Base-by-base conservation (phyloP, 1,140 invertebrate genomes). In the Sinella curviseta region DNA sequence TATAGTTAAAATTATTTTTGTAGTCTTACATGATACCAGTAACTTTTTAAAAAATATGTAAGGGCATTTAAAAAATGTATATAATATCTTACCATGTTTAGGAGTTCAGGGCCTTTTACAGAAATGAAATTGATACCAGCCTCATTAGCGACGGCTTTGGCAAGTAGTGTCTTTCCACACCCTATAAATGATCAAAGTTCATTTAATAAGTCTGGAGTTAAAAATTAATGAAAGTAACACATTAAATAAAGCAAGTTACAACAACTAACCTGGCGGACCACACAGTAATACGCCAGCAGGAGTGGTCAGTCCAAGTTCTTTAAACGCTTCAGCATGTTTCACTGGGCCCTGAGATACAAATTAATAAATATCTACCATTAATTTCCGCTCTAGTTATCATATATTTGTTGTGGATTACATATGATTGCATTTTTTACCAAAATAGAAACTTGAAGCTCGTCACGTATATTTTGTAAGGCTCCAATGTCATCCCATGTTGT, bases 401-500 rank as follows among this genome's bases (percentile, higher is more conserved):
- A 75, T 39, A 81, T 73, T 76, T 17, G 28, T 12, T 31, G 26
- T 1, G 4, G 24, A 60, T n/a, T n/a, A n/a, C n/a, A n/a, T n/a
- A n/a, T n/a, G n/a, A n/a, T n/a, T n/a, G n/a, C n/a, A n/a, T 67
- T 34, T 79, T 81, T 88, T 86, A 94, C 93, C 87, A 99, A 87
- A 80, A 99, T 97, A 57, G 95, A 92, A 85, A 96, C 89, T 86
- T 97, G 91, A 26, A 99, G 88, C 86, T 98, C 95, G 83, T 96
- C 91, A 76, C 97, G 88, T 54, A 99, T 93, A 85, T 95, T 90
- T 36, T 91, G 90, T 14, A 99, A 86, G 0, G 97, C 97, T 0
- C 98, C 98, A 84, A 99, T 92, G 88, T 99, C 96, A 80, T 96
- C 92, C 98, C 98, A 99, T 0, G 95, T 97, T 0, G 96, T 94